Conservation (phyloP, 2,113 vertebrate species). For the Speoplatyrhinus poulsoni region DNA sequence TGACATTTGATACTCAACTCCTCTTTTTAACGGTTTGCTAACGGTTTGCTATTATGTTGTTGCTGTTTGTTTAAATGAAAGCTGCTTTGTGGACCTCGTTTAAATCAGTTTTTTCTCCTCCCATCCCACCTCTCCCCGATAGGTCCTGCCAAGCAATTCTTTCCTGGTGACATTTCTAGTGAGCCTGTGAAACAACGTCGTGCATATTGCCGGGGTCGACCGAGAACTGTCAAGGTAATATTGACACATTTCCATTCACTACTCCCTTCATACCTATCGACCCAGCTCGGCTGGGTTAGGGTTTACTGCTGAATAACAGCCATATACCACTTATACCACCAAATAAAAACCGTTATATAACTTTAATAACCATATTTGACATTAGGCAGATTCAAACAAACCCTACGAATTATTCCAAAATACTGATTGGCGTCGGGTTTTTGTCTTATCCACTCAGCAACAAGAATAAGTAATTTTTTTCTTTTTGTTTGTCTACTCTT, state of each 20-base stretch:
- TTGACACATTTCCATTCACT: slow-evolving; percentile 3
- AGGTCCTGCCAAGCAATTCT: slow-evolving; percentile 21
- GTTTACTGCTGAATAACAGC: too few species aligned
- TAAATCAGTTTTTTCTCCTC: slow-evolving; percentile 9
- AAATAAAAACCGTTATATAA: too few species aligned
- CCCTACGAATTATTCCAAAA: slow-evolving; percentile 28
- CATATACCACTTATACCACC: too few species aligned
- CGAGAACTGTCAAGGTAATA: slow-evolving; percentile 70
- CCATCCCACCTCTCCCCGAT: background rate
- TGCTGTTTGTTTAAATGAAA: background rate
- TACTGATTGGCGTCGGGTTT: slow-evolving; percentile 40
- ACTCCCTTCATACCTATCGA: slow-evolving; percentile 7
- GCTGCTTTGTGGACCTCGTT: background rate
- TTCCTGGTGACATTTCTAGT: slow-evolving; percentile 18
- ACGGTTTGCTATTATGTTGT: background rate
- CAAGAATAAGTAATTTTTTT: too few species aligned
- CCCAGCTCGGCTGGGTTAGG: slow-evolving; percentile 36
- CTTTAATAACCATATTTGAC: too few species aligned
- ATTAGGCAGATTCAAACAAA: too few species aligned
- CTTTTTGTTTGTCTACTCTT: too few species aligned
- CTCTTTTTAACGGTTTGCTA: background rate
- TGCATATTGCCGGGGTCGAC: slow-evolving; percentile 45
- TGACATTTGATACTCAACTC: background rate
- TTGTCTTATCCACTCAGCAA: too few species aligned
- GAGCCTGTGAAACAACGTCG: slow-evolving; percentile 60